These are phyloP conservation scores for Lithophane leautieri DNA, from an alignment of 2,888 invertebrate species.

Conservation along the genomic window DNA sequence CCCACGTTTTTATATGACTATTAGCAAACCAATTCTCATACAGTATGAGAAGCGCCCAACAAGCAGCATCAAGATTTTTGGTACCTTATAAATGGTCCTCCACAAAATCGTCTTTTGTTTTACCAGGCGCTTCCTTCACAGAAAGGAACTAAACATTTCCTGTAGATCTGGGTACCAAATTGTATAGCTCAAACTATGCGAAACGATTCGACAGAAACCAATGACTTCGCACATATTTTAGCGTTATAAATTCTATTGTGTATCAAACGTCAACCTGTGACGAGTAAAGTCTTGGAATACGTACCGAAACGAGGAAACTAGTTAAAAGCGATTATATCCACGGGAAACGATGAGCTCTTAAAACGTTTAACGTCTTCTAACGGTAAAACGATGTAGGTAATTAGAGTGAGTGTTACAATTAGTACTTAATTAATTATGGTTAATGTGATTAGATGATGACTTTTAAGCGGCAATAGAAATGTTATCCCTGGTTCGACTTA, in stretches of 20 bases:
- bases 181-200: conserved; percentile 28
- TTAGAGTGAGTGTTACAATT: neutral
- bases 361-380: neutral
- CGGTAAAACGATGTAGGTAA: neutral
- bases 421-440: neutral
- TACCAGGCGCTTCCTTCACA: neutral
- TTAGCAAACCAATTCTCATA: neutral
- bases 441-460: too few species aligned
- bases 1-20: neutral
- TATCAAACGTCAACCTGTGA: conserved; percentile 31
- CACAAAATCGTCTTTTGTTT: neutral
- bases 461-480: neutral
- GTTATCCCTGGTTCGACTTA: neutral
- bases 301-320: conserved; percentile 48
- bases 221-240: conserved; percentile 53
- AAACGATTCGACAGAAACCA: conserved; percentile 36
- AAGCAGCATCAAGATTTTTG: neutral
- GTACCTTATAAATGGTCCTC: too few species aligned
- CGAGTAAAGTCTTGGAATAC: conserved; percentile 45
- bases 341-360: conserved; percentile 32
- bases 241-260: conserved; percentile 47
- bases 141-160: neutral
- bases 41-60: too few species aligned
- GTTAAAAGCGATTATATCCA: conserved; percentile 15
- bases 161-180: conserved; percentile 14